A percentile compares a stretch with the other conserved stretches of the same genome.
Evolutionary conservation across 1,140 invertebrate species (phyloP).

Genomic region (Holotrichia oblita): DNA sequence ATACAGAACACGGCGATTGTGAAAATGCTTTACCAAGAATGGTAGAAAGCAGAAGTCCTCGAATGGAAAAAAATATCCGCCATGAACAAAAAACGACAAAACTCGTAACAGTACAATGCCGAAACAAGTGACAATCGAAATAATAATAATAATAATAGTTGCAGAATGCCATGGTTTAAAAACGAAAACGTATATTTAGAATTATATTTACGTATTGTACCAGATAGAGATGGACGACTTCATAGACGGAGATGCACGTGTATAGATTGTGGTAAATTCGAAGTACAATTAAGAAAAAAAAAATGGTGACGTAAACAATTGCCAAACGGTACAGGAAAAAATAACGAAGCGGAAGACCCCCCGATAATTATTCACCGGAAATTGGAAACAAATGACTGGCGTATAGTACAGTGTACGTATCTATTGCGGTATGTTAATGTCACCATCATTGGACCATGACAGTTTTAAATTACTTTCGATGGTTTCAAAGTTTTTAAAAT

Average conservation of each 20-base stretch:
- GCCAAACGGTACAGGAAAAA: background rate
- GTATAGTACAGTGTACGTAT: background rate
- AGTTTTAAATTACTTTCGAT: background rate
- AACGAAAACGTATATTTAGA: too few relatives aligned
- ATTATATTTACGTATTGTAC: too few relatives aligned
- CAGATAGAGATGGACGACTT: too few relatives aligned
- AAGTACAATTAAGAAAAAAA: too few relatives aligned
- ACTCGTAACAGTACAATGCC: too few relatives aligned
- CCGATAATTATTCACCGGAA: background rate
- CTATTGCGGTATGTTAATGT: background rate
- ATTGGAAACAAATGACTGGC: constrained; percentile 4
- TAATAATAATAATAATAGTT: background rate
- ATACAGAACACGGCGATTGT: too few relatives aligned
- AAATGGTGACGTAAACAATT: background rate
- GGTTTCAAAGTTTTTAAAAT: too few relatives aligned
- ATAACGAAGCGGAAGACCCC: background rate
- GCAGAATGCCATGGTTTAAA: too few relatives aligned
- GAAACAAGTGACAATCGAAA: background rate
- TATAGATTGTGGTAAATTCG: too few relatives aligned
- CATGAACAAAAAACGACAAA: background rate
- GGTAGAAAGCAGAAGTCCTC: constrained; percentile 5
- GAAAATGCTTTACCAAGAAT: background rate
- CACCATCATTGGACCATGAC: background rate
- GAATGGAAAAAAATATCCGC: background rate
- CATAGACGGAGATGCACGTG: too few relatives aligned